Evolutionary conservation across 2,888 invertebrate species (phyloP).

Genomic region (Platycheirus rosarum): DNA sequence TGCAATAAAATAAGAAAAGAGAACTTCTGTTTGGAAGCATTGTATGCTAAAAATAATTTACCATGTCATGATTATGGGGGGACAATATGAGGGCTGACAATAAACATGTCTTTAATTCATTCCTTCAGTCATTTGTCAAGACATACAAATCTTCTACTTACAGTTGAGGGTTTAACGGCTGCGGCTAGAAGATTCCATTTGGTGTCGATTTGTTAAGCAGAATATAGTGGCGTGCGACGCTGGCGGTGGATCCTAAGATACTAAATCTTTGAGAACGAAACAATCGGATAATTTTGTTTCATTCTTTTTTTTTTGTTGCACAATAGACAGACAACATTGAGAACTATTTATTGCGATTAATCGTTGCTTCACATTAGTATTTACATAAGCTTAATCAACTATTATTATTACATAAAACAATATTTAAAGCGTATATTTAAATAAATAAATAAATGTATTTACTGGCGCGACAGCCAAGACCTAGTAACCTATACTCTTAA

Average conservation of each 20-base stretch:
- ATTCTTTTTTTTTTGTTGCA: too few species aligned
- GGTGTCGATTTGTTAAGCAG: constrained; percentile 39
- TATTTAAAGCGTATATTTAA: too few species aligned
- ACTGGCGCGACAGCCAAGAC: too few species aligned
- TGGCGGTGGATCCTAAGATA: neutral
- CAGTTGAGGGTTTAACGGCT: constrained; percentile 55
- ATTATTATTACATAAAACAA: too few species aligned
- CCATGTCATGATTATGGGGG: constrained; percentile 32
- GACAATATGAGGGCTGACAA: constrained; percentile 6
- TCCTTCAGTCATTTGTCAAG: constrained; percentile 65
- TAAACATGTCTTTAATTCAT: constrained; percentile 6
- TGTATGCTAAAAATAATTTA: constrained; percentile 60
- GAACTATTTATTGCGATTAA: too few species aligned
- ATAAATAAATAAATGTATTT: too few species aligned
- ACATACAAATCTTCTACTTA: constrained; percentile 62
- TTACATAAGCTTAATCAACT: too few species aligned
- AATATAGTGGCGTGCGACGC: neutral
- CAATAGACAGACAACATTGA: too few species aligned
- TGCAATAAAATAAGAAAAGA: constrained; percentile 79
- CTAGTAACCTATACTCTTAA: too few species aligned
- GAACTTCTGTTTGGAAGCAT: constrained; percentile 9
- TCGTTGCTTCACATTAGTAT: too few species aligned
- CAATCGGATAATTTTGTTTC: too few species aligned
- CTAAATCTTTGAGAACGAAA: too few species aligned
- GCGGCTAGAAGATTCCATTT: constrained; percentile 20